A percentile compares a stretch with the other conserved stretches of the same genome.
Conservation (phyloP, 2,888 invertebrate genomes). For the Dyspetes luteomarginatus region DNA sequence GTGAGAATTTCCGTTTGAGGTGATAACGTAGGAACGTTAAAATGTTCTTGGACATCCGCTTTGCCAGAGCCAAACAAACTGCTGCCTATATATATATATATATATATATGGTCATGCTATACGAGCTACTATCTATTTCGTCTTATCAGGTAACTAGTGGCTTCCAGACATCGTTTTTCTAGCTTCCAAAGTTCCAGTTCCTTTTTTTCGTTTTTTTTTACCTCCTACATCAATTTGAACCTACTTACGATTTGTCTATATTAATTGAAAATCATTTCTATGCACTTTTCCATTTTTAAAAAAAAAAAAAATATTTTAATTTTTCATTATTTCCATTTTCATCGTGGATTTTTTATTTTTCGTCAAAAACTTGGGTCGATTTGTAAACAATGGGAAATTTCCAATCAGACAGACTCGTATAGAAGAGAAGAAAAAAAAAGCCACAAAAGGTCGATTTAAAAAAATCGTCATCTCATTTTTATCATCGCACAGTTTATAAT, state of each 20-base stretch:
- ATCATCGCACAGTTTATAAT: too few species aligned
- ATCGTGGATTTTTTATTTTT: too few species aligned
- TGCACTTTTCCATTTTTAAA: background rate
- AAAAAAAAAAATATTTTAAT: slow-evolving; percentile 30
- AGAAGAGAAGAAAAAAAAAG: too few species aligned
- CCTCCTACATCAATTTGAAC: background rate
- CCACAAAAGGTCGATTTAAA: too few species aligned
- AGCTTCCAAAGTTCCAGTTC: slow-evolving; percentile 10
- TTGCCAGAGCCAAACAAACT: slow-evolving; percentile 1
- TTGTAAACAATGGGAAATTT: too few species aligned
- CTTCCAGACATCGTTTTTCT: slow-evolving; percentile 15
- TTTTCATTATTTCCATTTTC: too few species aligned
- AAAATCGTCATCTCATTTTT: too few species aligned
- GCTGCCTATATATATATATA: background rate
- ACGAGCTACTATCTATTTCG: background rate
- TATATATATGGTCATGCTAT: background rate
- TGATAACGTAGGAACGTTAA: slow-evolving; percentile 40
- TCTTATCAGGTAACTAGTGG: slow-evolving; percentile 5
- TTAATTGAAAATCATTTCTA: background rate
- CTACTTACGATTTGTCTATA: background rate
- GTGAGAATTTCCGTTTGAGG: background rate
- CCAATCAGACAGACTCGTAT: too few species aligned
- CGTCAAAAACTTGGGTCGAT: too few species aligned
- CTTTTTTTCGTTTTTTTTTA: background rate
- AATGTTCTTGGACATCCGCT: slow-evolving; percentile 39